These are phyloP conservation scores for Eulemur coronatus DNA, from an alignment of 2,797 vertebrate species.

Conservation along the genomic window DNA sequence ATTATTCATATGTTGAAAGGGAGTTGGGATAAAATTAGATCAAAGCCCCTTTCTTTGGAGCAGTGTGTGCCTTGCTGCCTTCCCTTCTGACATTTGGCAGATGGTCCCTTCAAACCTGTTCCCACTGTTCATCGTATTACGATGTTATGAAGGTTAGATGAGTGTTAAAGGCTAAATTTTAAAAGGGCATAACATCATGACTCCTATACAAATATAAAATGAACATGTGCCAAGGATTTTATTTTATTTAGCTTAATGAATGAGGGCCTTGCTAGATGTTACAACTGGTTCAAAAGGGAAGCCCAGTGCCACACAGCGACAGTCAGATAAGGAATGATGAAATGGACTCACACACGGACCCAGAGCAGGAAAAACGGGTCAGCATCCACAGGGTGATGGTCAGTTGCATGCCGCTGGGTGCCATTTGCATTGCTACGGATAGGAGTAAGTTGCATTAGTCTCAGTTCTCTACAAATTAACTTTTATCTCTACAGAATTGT, in stretches of 20 bases:
- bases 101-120: neutral
- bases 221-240: neutral
- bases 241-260: neutral
- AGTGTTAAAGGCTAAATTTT: neutral
- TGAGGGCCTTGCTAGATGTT: neutral
- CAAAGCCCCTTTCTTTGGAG: neutral
- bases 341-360: neutral
- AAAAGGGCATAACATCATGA: neutral
- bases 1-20: too few relatives aligned
- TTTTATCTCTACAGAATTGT: neutral
- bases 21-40: neutral
- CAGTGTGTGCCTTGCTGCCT: neutral
- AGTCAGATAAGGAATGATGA: neutral
- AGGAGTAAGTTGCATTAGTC: neutral
- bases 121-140: neutral
- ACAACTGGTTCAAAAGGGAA: neutral
- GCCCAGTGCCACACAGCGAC: neutral
- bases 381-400: neutral
- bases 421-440: neutral
- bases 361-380: neutral
- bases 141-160: neutral
- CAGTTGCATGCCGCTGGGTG: too few relatives aligned
- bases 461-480: neutral
- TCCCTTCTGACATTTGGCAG: neutral
- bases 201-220: neutral